Base-by-base conservation (phyloP, 1,140 invertebrate species). In the Trachelipus rathkii region DNA sequence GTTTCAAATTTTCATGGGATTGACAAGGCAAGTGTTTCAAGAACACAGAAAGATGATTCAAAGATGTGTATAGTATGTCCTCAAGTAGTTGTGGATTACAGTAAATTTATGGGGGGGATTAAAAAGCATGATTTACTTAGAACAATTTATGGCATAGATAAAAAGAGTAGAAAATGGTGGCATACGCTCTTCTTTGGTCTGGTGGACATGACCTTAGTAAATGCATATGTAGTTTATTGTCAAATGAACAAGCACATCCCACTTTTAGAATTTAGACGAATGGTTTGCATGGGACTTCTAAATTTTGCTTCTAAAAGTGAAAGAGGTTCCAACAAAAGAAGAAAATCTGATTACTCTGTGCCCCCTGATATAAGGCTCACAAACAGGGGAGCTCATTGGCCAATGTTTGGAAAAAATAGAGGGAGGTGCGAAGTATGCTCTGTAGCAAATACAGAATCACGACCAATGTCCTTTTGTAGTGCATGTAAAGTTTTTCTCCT, bases 141-240 rank as follows among this genome's bases (percentile, higher is more conserved):
- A 73, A 76, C 74, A 15, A 70, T 72, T 23, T 85, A 84, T 77
- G 78, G 82, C 75, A 81, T 84, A 46, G 77, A 83, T 74, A 80
- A 84, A 75, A 84, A 84, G 78, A 78, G 68, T 67, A 76, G 72
- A 13, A 85, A 85, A 78, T 85, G 84, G 83, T 85, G 83, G 82
- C 82, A 84, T 33, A 78, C 79, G 71, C 80, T 84, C 67, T 84
- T 85, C 74, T 85, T 81, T 76, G 71, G 80, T 66, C 81, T 84
- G 71, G 15, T 84, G 11, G 82, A 84, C 76, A 73, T 79, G 13
- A 71, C 82, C 45, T 68, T 83, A 44, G 80, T 79, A 15, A 84
- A 84, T 81, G 71, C 82, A 23, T 84, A 75, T 69, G 81, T 84
- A 68, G 24, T 82, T 43, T 82, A 82, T 73, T 9, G 44, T 50